Evolutionary conservation across 2,113 vertebrate genomes (phyloP).

Genomic region (Recurvirostra avosetta): DNA sequence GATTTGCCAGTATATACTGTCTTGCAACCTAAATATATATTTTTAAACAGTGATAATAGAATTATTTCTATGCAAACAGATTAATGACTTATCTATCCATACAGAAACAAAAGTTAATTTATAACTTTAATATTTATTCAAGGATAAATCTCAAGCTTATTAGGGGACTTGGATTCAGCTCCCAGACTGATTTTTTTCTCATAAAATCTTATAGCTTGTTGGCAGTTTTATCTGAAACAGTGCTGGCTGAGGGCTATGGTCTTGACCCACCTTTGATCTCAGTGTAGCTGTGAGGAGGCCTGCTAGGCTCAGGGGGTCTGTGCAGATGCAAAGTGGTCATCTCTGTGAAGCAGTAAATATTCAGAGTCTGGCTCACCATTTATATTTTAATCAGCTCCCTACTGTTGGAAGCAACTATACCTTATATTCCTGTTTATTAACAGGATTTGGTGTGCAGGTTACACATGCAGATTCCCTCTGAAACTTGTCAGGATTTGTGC

Average conservation of each 20-base stretch:
- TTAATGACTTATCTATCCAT: neutral
- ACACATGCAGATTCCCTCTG: neutral
- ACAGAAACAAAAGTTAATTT: neutral
- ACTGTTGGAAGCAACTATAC: neutral
- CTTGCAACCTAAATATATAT: neutral
- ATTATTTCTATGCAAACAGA: neutral
- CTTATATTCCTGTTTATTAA: neutral
- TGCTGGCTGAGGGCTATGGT: fast-evolving
- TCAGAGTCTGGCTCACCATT: neutral
- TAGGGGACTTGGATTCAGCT: neutral
- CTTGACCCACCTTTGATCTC: neutral
- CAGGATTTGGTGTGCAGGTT: neutral
- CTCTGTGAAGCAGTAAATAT: neutral
- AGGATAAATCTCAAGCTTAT: neutral
- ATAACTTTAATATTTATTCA: neutral
- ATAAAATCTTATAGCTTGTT: neutral
- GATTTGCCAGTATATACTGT: neutral
- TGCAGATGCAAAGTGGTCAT: neutral
- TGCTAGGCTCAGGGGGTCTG: neutral
- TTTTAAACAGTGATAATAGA: neutral
- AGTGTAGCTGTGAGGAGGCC: neutral
- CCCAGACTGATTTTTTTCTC: neutral
- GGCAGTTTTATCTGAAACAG: neutral
- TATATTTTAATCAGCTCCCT: neutral
- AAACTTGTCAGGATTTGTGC: neutral